Base-by-base conservation (phyloP, 1,140 invertebrate species). In the Phortica variegata region DNA sequence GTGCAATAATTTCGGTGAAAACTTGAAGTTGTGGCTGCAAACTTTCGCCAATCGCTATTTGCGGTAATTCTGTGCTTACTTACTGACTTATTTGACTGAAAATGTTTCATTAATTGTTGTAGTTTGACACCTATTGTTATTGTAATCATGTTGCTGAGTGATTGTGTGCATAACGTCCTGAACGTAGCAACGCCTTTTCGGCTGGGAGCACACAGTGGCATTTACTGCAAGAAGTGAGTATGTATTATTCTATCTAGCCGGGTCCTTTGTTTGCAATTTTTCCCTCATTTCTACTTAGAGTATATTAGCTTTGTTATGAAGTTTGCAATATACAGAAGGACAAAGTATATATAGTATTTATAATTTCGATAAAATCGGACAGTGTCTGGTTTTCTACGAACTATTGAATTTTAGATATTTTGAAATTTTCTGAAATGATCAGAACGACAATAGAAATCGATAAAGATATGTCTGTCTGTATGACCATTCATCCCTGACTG, bases 121-220 rank as follows among this genome's bases (percentile, higher is more conserved):
- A 69, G 65, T 38, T 52, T 68, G 46, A 68, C 61, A 33, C 45
- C 60, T 17, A 34, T 54, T 12, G 31, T 57, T 39, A 52, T 69
- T 32, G 26, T 52, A 12, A 55, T 50, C 21, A 44, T 57, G 50
- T 32, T 54, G 7, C 21, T 58, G 4, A 46, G 40, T 39, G 53
- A 61, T 17, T 32, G 43, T 16, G 8, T 37, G 10, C 55, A 43
- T 37, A 56, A 56, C 20, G 19, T 46, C n/a, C 26, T 52, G n/a
- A 38, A 56, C 33, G 45, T 46, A 32, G 39, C 51, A 29, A 53
- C 63, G 53, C 63, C 61, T 42, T 69, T 66, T 54, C 33, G 39
- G 31, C 38, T 53, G 51, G 49, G 43, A 36, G 39, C 7, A 7
- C 31, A 58, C 31, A 56, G 36, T 32, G 43, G 51, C 18, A 33